phyloP scores from a whole-genome alignment of 2,797 vertebrate genomes.

The Acanthurus tractus region DNA sequence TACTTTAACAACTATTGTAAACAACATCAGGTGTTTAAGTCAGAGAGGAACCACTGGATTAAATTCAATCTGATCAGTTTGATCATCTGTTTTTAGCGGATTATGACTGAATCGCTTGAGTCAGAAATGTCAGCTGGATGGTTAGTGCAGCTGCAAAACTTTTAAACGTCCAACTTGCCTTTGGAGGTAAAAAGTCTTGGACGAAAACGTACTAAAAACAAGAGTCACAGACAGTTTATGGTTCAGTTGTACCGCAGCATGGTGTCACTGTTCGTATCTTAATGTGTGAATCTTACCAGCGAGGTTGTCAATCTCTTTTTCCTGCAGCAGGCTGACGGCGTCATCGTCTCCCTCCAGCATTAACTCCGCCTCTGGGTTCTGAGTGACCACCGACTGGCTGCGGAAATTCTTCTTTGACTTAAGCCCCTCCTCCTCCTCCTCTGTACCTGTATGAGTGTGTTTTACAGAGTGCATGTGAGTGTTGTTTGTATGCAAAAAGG shows the following conservation, averaged over 20 bases:
- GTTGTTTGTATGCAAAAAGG: not conserved
- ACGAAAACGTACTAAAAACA: conserved; percentile 90
- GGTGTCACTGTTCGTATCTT: not conserved
- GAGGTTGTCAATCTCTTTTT: conserved; percentile 98
- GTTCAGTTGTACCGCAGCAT: conserved; percentile 7
- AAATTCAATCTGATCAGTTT: conserved; percentile 25
- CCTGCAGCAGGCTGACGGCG: conserved; percentile 95
- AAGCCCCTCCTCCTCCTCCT: conserved; percentile 90
- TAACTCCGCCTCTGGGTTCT: conserved; percentile 95
- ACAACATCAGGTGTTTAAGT: not conserved
- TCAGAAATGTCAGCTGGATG: conserved; percentile 38
- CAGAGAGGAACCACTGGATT: conserved; percentile 15
- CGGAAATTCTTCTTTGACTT: conserved; percentile 96
- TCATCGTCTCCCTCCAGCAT: conserved; percentile 99
- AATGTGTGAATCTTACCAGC: conserved; percentile 87
- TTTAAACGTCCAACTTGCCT: conserved; percentile 90
- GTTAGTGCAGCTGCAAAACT: conserved; percentile 78
- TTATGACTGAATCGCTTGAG: conserved; percentile 24
- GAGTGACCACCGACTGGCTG: conserved; percentile 94
- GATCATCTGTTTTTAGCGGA: conserved; percentile 40
- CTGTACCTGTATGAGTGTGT: conserved; percentile 84
- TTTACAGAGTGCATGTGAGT: not conserved
- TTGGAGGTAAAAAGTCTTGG: conserved; percentile 93
- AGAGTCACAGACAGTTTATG: conserved; percentile 66
- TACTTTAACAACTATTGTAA: not conserved